Base-by-base conservation (phyloP, 2,113 vertebrate genomes). In the Paramormyrops kingsleyae region DNA sequence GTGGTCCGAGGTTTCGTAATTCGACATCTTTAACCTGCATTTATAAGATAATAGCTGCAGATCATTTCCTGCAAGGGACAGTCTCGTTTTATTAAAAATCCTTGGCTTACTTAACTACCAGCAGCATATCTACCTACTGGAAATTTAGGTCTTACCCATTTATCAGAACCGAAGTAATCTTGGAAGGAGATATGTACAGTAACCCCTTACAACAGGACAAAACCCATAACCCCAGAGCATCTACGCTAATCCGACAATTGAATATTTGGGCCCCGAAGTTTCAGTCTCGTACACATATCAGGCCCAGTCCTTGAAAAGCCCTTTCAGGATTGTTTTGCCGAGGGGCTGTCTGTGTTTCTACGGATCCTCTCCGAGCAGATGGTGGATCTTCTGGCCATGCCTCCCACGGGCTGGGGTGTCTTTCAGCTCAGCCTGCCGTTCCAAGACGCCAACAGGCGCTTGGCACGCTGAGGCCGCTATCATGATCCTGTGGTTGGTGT, bases 321-420 rank as follows among this genome's bases (percentile, higher is more conserved):
- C 91, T 92, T 91, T 90, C 90, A 87, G 91, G 91, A 91, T 89
- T 88, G 90, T 90, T 91, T 86, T 91, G 92, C 93, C 93, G 93
- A 92, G 90, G 90, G 91, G 62, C 47, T 87, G 91, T 94, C 90
- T 94, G 92, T 92, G 92, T 56, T 93, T 90, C 93, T 90, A 92
- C 94, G 93, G 94, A 94, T 95, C 92, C 90, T 91, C 92, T 92
- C 92, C 91, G 92, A 94, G 94, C 96, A 96, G 96, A 96, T 96
- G 96, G 95, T 92, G 90, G 93, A 87, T 93, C 94, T 93, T 93
- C 94, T 92, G 91, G 91, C 91, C 95, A 93, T 90, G 91, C 92
- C 93, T 92, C 93, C 94, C 91, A 94, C 93, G 94, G 94, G 93
- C 94, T 93, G 93, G 90, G 92, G 93, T 92, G 93, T 93, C 93